phyloP scores from a whole-genome alignment of 1,140 invertebrate genomes.

The Sycobia sp. region DNA sequence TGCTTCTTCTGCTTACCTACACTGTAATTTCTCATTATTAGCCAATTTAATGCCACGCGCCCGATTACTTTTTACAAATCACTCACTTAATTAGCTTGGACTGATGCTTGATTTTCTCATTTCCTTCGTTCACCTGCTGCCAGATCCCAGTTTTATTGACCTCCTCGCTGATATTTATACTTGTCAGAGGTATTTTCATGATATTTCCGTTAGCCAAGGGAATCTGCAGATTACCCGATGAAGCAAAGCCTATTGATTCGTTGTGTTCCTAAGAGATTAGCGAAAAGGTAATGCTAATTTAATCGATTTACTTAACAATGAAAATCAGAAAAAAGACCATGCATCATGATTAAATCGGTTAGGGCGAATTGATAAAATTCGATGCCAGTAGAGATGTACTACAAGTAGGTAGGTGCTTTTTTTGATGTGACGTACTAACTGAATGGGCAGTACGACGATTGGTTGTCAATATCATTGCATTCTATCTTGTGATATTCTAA shows the following conservation, averaged over 20 bases:
- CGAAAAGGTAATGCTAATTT: slow-evolving; percentile 20
- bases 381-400: slow-evolving; percentile 36
- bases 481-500: slow-evolving; percentile 18
- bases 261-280: slow-evolving; percentile 49
- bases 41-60: not conserved
- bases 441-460: slow-evolving; percentile 24
- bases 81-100: slow-evolving; percentile 55
- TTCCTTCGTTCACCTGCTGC: slow-evolving; percentile 84
- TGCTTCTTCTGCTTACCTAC: slow-evolving; percentile 54
- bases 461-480: slow-evolving; percentile 27
- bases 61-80: not conserved
- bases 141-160: slow-evolving; percentile 92
- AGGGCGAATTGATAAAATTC: slow-evolving; percentile 30
- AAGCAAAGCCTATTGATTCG: slow-evolving; percentile 51
- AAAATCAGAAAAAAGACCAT: slow-evolving; percentile 38
- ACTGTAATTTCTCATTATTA: slow-evolving; percentile 39
- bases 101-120: slow-evolving; percentile 59
- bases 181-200: slow-evolving; percentile 86
- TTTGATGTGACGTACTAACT: slow-evolving; percentile 32
- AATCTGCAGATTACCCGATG: slow-evolving; percentile 77
- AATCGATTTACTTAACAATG: slow-evolving; percentile 6
- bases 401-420: slow-evolving; percentile 28
- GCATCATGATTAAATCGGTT: slow-evolving; percentile 36
- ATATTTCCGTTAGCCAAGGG: slow-evolving; percentile 89
- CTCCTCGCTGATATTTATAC: slow-evolving; percentile 92